Percentiles rank a stretch among this genome's conserved stretches.
Evolutionary conservation across 2,888 invertebrate genomes (phyloP).

Genomic region (Dyspetes luteomarginatus): DNA sequence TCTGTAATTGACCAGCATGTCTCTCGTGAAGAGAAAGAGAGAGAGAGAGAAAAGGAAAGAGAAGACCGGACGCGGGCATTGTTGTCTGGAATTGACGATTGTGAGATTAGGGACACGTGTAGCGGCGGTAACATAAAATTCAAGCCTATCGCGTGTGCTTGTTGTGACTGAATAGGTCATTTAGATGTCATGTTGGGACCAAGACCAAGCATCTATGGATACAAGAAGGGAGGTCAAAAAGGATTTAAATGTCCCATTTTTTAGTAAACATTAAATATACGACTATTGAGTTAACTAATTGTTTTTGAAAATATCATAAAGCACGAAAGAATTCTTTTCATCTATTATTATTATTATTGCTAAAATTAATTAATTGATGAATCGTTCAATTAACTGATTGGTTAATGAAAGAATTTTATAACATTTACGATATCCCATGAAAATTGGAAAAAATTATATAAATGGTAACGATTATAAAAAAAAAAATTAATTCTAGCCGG

Average conservation of each 20-base stretch:
- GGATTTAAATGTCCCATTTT: neutral
- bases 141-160: constrained; percentile 1
- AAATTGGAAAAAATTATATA: neutral
- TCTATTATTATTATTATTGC: too few relatives aligned
- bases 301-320: too few relatives aligned
- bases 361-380: neutral
- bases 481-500: neutral
- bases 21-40: neutral
- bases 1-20: constrained; percentile 56
- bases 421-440: too few relatives aligned
- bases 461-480: neutral
- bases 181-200: constrained; percentile 29
- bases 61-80: constrained; percentile 59
- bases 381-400: too few relatives aligned
- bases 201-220: neutral
- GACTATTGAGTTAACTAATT: too few relatives aligned
- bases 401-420: too few relatives aligned
- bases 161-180: constrained; percentile 22
- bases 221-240: neutral
- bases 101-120: constrained; percentile 51
- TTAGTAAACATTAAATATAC: too few relatives aligned
- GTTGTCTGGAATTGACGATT: constrained; percentile 64
- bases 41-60: neutral
- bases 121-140: neutral
- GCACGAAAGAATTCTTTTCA: too few relatives aligned